Evolutionary conservation across 2,888 invertebrate species (phyloP).

Genomic region (Apotomis turbidana): DNA sequence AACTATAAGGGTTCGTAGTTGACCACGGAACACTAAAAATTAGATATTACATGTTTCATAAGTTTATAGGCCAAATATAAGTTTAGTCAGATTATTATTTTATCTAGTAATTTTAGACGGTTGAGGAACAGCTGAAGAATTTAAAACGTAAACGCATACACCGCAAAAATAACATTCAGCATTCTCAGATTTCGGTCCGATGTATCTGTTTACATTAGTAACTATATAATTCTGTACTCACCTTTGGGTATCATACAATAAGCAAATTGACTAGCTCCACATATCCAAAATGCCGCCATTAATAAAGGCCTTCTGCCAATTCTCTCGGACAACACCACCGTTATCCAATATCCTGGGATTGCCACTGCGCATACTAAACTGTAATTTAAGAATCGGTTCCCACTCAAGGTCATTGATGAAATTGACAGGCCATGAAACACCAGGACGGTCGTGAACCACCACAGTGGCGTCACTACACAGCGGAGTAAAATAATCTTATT

Average conservation of each 20-base stretch:
- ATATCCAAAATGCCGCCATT: slow-evolving; percentile 1
- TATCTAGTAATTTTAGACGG: too few species aligned
- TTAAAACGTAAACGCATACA: too few species aligned
- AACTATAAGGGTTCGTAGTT: too few species aligned
- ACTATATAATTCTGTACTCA: neutral
- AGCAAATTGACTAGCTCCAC: slow-evolving; percentile 7
- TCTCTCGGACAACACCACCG: neutral
- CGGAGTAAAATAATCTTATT: neutral
- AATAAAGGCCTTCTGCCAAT: slow-evolving; percentile 5
- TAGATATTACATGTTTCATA: too few species aligned
- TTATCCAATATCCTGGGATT: neutral
- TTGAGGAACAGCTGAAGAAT: too few species aligned
- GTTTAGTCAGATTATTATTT: too few species aligned
- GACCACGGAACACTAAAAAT: too few species aligned
- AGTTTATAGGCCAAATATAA: too few species aligned
- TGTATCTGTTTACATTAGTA: neutral
- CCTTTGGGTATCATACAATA: neutral
- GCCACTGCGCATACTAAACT: neutral
- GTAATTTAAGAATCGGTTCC: slow-evolving; percentile 1
- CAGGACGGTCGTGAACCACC: neutral
- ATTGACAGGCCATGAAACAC: neutral
- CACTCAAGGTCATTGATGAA: neutral
- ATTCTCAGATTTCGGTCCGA: too few species aligned
- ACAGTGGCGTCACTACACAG: neutral
- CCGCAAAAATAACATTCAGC: too few species aligned